Evolutionary conservation across 2,113 vertebrate species (phyloP).

Genomic region (Rhadina sibilatrix): DNA sequence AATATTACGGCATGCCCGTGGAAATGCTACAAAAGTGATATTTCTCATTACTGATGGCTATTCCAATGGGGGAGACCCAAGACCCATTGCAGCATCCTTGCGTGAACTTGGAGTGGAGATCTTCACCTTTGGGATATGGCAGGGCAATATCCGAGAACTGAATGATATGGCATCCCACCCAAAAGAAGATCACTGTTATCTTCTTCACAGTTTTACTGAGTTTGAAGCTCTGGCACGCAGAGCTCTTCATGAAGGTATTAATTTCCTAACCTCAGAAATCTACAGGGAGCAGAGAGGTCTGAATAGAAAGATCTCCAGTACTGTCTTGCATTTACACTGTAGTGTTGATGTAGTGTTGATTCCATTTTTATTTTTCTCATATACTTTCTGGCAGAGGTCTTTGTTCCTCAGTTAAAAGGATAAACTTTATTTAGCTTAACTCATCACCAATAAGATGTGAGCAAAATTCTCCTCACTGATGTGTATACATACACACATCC

Average conservation of each 20-base stretch:
- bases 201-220: slow-evolving; percentile 95
- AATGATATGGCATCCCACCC: slow-evolving; percentile 96
- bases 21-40: slow-evolving; percentile 90
- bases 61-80: slow-evolving; percentile 95
- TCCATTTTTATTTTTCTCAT: background rate
- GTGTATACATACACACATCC: background rate
- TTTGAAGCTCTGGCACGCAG: slow-evolving; percentile 94
- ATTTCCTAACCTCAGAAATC: background rate
- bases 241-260: slow-evolving; percentile 92
- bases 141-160: slow-evolving; percentile 93
- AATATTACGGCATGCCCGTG: slow-evolving; percentile 89
- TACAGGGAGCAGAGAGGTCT: background rate
- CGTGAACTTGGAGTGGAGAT: slow-evolving; percentile 92
- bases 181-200: slow-evolving; percentile 95
- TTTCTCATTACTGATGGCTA: slow-evolving; percentile 98
- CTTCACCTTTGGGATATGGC: slow-evolving; percentile 98
- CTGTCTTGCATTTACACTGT: background rate
- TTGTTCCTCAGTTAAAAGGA: background rate
- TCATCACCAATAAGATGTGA: background rate
- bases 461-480: background rate
- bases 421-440: background rate
- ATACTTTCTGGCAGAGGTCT: background rate
- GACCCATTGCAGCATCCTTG: slow-evolving; percentile 87
- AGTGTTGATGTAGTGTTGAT: background rate
- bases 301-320: background rate